Percentiles rank a stretch among this genome's conserved stretches.
Evolutionary conservation across 2,113 vertebrate species (phyloP).

Genomic region (Zosterops borbonicus): DNA sequence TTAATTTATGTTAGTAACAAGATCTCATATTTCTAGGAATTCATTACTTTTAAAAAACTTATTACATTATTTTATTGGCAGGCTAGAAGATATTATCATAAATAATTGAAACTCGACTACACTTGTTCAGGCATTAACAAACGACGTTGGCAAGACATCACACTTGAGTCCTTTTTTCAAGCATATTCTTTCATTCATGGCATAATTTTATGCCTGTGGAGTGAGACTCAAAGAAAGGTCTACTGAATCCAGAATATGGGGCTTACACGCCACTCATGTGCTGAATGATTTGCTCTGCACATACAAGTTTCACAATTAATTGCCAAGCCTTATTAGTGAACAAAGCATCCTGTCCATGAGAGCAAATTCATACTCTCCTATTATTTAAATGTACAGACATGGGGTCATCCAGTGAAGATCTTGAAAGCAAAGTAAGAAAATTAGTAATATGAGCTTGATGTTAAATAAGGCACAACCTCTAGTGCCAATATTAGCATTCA

Average conservation of each 20-base stretch:
- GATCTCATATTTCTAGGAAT: constrained; percentile 42
- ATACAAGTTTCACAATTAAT: background rate
- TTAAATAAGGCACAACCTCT: background rate
- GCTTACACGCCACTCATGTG: background rate
- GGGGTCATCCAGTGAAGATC: background rate
- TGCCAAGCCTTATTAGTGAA: background rate
- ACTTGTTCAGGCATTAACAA: constrained; percentile 26
- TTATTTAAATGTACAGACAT: background rate
- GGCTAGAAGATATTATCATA: constrained; percentile 34
- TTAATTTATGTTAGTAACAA: constrained; percentile 36
- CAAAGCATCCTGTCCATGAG: background rate
- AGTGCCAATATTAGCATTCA: background rate
- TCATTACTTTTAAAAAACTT: constrained; percentile 27
- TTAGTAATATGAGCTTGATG: background rate
- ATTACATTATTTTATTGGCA: constrained; percentile 37
- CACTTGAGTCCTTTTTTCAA: background rate
- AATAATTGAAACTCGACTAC: constrained; percentile 41
- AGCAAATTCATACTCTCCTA: background rate
- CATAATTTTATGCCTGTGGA: background rate
- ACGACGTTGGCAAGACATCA: constrained; percentile 3
- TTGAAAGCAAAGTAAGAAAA: background rate
- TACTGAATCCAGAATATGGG: background rate
- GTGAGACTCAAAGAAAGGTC: background rate
- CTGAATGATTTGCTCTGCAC: background rate
- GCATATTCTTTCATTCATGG: background rate